These are phyloP conservation scores for Euleptes europaea DNA, from an alignment of 2,113 vertebrate genomes.

Conservation along the genomic window DNA sequence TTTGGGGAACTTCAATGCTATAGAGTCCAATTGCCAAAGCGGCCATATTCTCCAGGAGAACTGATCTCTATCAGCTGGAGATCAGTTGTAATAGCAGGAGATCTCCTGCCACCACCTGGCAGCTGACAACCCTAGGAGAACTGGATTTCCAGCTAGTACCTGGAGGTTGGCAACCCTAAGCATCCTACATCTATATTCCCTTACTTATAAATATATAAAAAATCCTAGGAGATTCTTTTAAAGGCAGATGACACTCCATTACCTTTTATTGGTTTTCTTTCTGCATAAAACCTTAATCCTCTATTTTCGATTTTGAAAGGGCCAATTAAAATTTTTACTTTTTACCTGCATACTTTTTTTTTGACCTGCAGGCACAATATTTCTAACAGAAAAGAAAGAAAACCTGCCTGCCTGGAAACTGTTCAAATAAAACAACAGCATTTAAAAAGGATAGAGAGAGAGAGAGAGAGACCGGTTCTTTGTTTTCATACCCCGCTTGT, in stretches of 20 bases:
- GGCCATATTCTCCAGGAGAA: no score
- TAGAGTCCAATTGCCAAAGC: no score
- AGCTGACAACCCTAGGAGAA: no score
- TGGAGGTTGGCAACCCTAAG: no score
- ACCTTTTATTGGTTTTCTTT: conserved; percentile 3
- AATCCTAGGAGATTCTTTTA: neutral
- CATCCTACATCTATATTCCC: neutral
- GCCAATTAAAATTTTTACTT: neutral
- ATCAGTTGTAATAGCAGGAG: no score
- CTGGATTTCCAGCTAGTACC: no score
- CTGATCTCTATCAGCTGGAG: no score
- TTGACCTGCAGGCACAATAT: neutral
- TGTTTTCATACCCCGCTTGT: neutral
- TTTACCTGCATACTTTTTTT: conserved; percentile 1
- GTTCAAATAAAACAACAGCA: neutral
- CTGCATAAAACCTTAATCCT: neutral
- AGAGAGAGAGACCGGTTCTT: neutral
- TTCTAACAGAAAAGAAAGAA: neutral
- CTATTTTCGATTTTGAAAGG: conserved; percentile 5
- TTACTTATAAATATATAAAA: neutral
- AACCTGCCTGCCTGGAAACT: neutral
- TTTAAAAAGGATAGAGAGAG: neutral
- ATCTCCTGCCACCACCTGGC: no score
- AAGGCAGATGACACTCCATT: neutral
- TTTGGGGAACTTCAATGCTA: no score